phyloP scores from a whole-genome alignment of 2,113 vertebrate species.

The Bambusicola thoracicus region DNA sequence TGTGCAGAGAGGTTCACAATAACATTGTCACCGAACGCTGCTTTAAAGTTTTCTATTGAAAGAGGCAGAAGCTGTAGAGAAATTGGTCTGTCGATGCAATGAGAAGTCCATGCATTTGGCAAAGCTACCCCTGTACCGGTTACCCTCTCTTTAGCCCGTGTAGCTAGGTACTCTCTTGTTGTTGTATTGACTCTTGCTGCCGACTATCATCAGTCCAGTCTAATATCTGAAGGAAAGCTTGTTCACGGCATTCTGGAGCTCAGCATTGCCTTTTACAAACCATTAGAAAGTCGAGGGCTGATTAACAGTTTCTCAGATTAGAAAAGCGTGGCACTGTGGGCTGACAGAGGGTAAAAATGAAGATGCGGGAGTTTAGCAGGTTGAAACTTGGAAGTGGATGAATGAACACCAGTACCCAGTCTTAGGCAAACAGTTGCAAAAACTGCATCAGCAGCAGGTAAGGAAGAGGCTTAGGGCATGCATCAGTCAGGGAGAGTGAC shows the following conservation, averaged over 20 bases:
- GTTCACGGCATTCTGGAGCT: neutral
- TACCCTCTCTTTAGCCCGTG: neutral
- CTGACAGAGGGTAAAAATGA: neutral
- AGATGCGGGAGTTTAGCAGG: neutral
- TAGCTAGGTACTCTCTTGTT: neutral
- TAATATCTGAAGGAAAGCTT: neutral
- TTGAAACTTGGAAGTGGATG: neutral
- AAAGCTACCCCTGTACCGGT: neutral
- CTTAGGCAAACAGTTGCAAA: neutral
- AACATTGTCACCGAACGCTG: neutral
- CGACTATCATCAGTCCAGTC: neutral
- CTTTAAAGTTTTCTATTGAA: neutral
- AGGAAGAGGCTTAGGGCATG: neutral
- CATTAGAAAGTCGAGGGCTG: neutral
- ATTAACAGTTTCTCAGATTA: neutral
- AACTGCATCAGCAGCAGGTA: neutral
- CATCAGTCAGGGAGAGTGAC: neutral
- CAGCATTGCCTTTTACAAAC: neutral
- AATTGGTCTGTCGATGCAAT: neutral
- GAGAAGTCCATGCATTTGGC: neutral
- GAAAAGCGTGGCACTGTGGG: neutral
- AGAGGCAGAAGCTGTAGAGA: neutral
- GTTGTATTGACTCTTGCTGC: neutral
- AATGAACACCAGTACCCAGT: neutral
- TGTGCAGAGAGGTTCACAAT: neutral